Evolutionary conservation across 2,113 vertebrate genomes (phyloP), one percentile per base, ranked within the genome.

Genomic region (Otis tarda): DNA sequence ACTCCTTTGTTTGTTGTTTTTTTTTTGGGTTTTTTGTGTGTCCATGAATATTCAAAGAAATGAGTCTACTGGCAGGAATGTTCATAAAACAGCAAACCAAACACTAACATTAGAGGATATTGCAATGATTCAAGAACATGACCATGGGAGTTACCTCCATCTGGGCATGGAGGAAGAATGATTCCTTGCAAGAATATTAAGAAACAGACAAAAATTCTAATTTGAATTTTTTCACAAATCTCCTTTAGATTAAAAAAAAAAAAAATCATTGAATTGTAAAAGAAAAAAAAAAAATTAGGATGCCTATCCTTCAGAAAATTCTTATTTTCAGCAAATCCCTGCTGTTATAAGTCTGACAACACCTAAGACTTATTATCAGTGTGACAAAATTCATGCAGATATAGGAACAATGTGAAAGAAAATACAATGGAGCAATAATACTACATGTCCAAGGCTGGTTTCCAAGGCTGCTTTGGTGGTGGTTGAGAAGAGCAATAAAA

Each of bases 41-140:
- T 41, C 59, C 12, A 85, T 94, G 65, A 88, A 88, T 92, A 93
- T 93, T 91, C 59, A 64, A 60, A 85, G 6, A 65, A 92, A 87
- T 60, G 30, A 90, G 27, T 91, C 70, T 91, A 43, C 65, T 60
- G 25, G 33, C 81, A 93, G 23, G 25, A 87, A 79, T 87, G 67
- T 49, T 94, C 21, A 33, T 49, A 87, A 93, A 93, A 8, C 30
- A 57, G 9, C 30, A 93, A 90, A 85, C 74, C 53, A 61, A 30
- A 39, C 87, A 56, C 37, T 89, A 63, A 31, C 8, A n/a, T 31
- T 64, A 89, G 22, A 87, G 7, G 21, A 49, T 82, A 55, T 15
- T 83, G 14, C 35, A 71, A 6, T 82, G 35, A 7, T 94, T 21
- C 43, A 59, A 90, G 67, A 82, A 82, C 4, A 4, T 56, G 49